phyloP scores from a whole-genome alignment of 2,888 invertebrate species.

The Patella ulyssiponensis region DNA sequence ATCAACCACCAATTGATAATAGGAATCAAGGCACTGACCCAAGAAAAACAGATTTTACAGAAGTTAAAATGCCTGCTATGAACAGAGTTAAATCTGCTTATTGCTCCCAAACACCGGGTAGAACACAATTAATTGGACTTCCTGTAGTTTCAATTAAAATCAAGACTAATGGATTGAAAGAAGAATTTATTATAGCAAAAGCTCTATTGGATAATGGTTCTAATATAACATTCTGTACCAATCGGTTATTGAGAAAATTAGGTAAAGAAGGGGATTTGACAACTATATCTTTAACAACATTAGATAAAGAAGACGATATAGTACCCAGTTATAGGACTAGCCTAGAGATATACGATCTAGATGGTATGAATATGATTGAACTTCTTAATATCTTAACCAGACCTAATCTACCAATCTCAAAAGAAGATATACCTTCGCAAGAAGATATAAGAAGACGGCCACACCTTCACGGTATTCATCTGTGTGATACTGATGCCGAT shows the following conservation, averaged over 20 bases:
- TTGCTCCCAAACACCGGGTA: too few relatives aligned
- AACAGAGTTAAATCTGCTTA: too few relatives aligned
- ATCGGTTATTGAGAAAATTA: background rate
- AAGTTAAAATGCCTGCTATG: too few relatives aligned
- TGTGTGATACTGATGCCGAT: background rate
- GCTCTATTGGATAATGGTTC: background rate
- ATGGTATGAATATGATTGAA: background rate
- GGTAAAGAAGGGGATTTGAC: background rate
- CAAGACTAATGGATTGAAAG: too few relatives aligned
- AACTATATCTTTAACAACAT: background rate
- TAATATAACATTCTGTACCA: background rate
- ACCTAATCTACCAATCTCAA: background rate
- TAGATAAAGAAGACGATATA: background rate
- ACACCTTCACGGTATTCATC: slow-evolving; percentile 3
- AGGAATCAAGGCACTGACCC: too few relatives aligned
- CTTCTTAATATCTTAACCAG: background rate
- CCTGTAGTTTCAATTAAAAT: too few relatives aligned
- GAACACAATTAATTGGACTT: too few relatives aligned
- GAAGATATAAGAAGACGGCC: slow-evolving; percentile 2
- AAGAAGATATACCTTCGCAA: background rate
- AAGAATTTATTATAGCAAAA: too few relatives aligned
- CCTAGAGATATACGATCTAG: background rate
- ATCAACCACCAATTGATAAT: too few relatives aligned
- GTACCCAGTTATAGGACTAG: background rate
- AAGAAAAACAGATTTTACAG: too few relatives aligned